Base-by-base conservation (phyloP, 2,113 vertebrate genomes). In the Sarotherodon lohbergeri region DNA sequence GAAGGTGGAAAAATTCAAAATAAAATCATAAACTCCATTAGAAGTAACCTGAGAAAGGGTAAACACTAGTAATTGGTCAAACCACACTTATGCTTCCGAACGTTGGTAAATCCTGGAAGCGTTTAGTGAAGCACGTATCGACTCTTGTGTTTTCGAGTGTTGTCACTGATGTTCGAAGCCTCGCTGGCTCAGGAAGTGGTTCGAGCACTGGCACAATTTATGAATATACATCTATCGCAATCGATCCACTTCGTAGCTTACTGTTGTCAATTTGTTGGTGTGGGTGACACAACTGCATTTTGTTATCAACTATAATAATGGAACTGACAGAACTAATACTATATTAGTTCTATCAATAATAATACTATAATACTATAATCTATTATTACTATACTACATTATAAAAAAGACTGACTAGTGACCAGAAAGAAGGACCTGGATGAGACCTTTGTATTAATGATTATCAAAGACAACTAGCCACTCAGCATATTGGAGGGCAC, bases 1-100 rank as follows among this genome's bases (percentile, higher is more conserved):
- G 19, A 66, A 68, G 1, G 19, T 41, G 11, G 19, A 68, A 68
- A 68, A 68, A 39, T 41, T 22, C 63, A 68, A 68, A 68, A 68
- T 41, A 0, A 22, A 68, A 0, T 2, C 63, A 41, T 34, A 0
- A 36, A 68, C 0, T 12, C 34, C 19, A 0, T 22, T 41, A 22
- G 63, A 68, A 14, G 63, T 41, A 68, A 22, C 0, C 63, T 68
- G 63, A 68, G 11, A 22, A 22, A 68, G 63, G 11, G 0, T 41
- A 68, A 68, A 68, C 34, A 39, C 19, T 2, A 41, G 11, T 68
- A 9, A 41, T 5, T 41, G n/a, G 36, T 68, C 63, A 41, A 14
- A 68, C 63, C 7, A 12, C n/a, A 24, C n/a, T 3, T 2, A 41
- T 68, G 19, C 7, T 24, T 9, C 36, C 3, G 1, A 41, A 41